A percentile compares a stretch with the other conserved stretches of the same genome.
Evolutionary conservation across 2,113 vertebrate species (phyloP).

Genomic region (Gnathonemus longibarbis): DNA sequence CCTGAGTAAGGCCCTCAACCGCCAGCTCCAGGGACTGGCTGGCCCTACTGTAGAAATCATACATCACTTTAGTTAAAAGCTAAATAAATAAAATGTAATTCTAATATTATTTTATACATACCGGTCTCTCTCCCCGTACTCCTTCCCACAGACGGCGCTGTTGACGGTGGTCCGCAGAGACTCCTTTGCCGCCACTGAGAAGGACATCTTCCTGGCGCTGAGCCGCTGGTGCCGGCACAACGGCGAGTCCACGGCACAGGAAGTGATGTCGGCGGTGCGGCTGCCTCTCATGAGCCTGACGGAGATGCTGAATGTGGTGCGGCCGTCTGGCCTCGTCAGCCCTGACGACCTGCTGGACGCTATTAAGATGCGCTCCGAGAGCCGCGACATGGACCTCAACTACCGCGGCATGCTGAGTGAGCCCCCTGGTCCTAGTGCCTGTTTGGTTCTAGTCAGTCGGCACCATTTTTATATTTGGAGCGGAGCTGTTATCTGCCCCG

Average conservation of each 20-base stretch:
- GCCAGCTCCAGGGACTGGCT: not conserved
- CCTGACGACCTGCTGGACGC: constrained; percentile 93
- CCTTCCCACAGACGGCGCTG: constrained; percentile 68
- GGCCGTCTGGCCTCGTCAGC: constrained; percentile 81
- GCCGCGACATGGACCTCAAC: constrained; percentile 97
- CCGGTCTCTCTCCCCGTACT: constrained; percentile 2
- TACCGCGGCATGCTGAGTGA: constrained; percentile 95
- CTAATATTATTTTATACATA: not conserved
- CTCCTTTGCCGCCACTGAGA: constrained; percentile 90
- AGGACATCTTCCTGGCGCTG: constrained; percentile 92
- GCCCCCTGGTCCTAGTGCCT: constrained; percentile 28
- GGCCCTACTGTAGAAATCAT: not conserved
- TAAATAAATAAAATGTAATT: not conserved
- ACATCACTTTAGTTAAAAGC: not conserved
- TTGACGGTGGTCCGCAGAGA: constrained; percentile 81
- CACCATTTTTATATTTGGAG: not conserved
- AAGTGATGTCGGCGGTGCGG: constrained; percentile 89
- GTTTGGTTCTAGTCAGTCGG: not conserved
- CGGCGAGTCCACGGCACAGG: constrained; percentile 67
- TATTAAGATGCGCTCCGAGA: constrained; percentile 92
- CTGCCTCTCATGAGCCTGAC: constrained; percentile 93
- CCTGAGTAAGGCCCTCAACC: not conserved
- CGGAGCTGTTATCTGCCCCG: not conserved
- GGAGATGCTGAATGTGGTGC: constrained; percentile 89
- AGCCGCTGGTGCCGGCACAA: constrained; percentile 89